These are phyloP conservation scores for Urocyon cinereoargenteus DNA, from an alignment of 2,797 vertebrate species.

Conservation along the genomic window DNA sequence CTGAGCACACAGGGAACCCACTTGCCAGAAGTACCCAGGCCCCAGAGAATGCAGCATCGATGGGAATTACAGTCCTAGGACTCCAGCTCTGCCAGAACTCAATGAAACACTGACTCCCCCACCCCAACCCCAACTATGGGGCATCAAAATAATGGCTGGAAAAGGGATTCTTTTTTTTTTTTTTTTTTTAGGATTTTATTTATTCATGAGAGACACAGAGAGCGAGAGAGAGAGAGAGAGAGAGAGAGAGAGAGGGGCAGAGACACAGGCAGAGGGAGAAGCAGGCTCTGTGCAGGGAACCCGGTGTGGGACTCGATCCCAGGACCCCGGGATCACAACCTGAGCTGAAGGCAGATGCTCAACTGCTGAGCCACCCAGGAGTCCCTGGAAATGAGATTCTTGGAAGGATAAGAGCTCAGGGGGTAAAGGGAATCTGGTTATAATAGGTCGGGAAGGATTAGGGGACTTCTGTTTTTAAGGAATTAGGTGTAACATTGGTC, in stretches of 20 bases:
- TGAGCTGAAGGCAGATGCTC: too few relatives aligned
- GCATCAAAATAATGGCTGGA: background rate
- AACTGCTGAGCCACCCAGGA: too few relatives aligned
- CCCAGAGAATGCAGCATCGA: background rate
- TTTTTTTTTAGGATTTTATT: too few relatives aligned
- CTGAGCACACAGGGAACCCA: background rate
- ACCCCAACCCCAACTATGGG: fast-evolving
- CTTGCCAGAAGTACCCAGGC: background rate
- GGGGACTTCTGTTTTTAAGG: background rate
- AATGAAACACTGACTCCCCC: background rate
- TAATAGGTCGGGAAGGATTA: background rate
- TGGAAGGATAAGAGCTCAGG: background rate
- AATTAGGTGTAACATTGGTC: background rate
- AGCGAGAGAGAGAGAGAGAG: too few relatives aligned
- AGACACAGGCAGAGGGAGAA: too few relatives aligned
- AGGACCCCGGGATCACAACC: too few relatives aligned
- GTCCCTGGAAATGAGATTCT: background rate
- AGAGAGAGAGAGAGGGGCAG: too few relatives aligned
- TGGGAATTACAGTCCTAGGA: background rate
- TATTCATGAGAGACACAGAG: too few relatives aligned
- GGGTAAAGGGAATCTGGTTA: background rate
- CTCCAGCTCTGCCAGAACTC: background rate
- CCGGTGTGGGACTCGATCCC: too few relatives aligned
- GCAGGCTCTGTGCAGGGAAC: too few relatives aligned
- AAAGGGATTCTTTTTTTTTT: background rate